Evolutionary conservation across 1,140 invertebrate genomes (phyloP), one percentile per base, ranked within the genome.

Genomic region (Drosophila parabipectinata): DNA sequence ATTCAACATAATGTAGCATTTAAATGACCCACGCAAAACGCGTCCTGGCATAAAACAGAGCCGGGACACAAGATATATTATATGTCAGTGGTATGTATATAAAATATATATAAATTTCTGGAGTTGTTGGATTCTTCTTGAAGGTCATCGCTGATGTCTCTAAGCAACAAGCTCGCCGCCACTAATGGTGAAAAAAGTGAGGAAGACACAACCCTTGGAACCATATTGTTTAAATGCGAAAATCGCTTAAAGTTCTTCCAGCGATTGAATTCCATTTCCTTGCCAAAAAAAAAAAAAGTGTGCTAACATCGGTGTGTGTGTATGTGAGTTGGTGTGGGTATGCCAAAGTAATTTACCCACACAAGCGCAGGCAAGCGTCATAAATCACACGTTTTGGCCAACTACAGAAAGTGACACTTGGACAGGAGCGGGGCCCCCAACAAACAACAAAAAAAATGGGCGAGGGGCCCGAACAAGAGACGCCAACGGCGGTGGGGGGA

Each of bases 1-100:
- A 87, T 85, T 85, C 82, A 85, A 85, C 82, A 81, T 85, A 85
- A 85, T 85, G 81, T 85, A 77, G 77, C 82, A 81, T 85, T 85
- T 87, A 85, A 85, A 85, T 85, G 81, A 80, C 68, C 80, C 76
- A 77, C 61, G 80, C 76, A 75, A 60, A 76, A 14, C 37, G 32
- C 24, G 37, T 32, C 41, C 51, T 41, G n/a, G 55, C 53, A 69
- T 56, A 55, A 59, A 48, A 53, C 69, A 60, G 57, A 64, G 41
- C 21, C 48, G 53, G 15, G 12, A 30, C 47, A 63, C 39, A 44
- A 15, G 39, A 44, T 44, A 44, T 44, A 18, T 14, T 15, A n/a
- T 15, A 44, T 44, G 39, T 18, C 39, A 37, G 34, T 10, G 34
- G 9, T 26, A 56, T 12, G 62, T 24, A 52, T 21, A n/a, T 14